Evolutionary conservation across 2,797 vertebrate genomes (phyloP), one percentile per base, ranked within the genome.

Genomic region (Dromococcyx pavoninus): DNA sequence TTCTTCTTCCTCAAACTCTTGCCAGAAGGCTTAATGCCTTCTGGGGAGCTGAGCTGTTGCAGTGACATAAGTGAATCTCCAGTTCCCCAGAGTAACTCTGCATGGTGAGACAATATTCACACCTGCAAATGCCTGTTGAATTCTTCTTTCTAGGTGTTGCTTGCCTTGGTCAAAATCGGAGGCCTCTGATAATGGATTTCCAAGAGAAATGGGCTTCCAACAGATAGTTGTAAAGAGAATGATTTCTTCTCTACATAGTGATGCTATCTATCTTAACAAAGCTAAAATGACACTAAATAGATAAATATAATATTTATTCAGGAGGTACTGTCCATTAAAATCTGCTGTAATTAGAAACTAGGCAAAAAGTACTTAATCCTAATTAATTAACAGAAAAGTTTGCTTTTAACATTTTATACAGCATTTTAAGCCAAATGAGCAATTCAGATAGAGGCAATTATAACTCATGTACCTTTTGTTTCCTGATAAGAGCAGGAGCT

Each of bases 381-480:
- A 78, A 91, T 79, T 83, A 94, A 93, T 80, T 89, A 89, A 62
- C 8, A 53, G 69, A 46, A 73, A 53, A 1, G 0, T 61, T 91
- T 92, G 16, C 13, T 39, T 35, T 71, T 69, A 19, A 17, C 57
- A 48, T 44, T 86, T 89, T 61, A 43, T 56, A 51, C 3, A 48
- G 11, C 25, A 30, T 76, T 93, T 94, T 80, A 83, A 85, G 44
- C 56, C 73, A 41, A 56, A 33, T 86, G 80, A 81, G 79, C 46
- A 81, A 48, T 37, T 89, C 19, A 37, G 24, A 70, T 76, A 23
- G 28, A 76, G 51, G 17, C 28, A 81, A 78, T 92, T 97, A 69
- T 44, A 76, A 61, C 9, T 84, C 62, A 39, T 51, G 39, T 54
- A 74, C 41, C 16, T 77, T 86, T 91, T 87, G 11, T 89, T 95